Percentiles rank a stretch among this genome's conserved stretches.
phyloP scores from a whole-genome alignment of 2,888 invertebrate genomes.

The Pegoplata infirma region DNA sequence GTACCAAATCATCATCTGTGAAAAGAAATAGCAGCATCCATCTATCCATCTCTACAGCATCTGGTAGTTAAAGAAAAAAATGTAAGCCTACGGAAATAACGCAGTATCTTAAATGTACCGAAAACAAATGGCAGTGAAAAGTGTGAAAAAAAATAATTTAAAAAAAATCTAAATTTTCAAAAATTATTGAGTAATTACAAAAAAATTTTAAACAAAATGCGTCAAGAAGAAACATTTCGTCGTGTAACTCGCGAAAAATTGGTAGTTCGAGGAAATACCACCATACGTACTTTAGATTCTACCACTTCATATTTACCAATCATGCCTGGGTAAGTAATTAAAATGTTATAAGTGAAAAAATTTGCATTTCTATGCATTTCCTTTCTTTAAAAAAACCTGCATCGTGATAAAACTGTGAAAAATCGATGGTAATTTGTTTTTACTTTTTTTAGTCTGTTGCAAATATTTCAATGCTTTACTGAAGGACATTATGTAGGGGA shows the following conservation, averaged over 20 bases:
- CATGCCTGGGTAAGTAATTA: constrained; percentile 71
- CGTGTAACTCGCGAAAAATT: constrained; percentile 78
- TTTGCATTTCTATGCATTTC: neutral
- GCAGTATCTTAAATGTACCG: constrained; percentile 26
- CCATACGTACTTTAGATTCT: constrained; percentile 77
- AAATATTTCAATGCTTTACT: constrained; percentile 19
- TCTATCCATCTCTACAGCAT: constrained; percentile 53
- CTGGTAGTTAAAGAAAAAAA: constrained; percentile 6
- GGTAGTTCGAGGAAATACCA: constrained; percentile 77
- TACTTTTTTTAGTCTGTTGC: constrained; percentile 9
- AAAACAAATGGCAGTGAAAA: constrained; percentile 36
- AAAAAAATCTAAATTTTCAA: constrained; percentile 19
- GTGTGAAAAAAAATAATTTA: neutral
- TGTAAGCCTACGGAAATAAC: constrained; percentile 64
- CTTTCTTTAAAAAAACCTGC: neutral
- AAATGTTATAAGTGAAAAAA: neutral
- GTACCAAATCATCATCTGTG: constrained; percentile 30
- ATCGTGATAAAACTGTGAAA: constrained; percentile 38
- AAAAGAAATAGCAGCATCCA: constrained; percentile 33
- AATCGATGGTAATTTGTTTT: constrained; percentile 44
- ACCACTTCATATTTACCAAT: constrained; percentile 77
- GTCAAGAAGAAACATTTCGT: constrained; percentile 76
- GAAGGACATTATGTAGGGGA: constrained; percentile 38
- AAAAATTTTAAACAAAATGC: constrained; percentile 71
- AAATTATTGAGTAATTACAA: constrained; percentile 54